Evolutionary conservation across 2,113 vertebrate species (phyloP).

Genomic region (Nothocercus nigrocapillus): DNA sequence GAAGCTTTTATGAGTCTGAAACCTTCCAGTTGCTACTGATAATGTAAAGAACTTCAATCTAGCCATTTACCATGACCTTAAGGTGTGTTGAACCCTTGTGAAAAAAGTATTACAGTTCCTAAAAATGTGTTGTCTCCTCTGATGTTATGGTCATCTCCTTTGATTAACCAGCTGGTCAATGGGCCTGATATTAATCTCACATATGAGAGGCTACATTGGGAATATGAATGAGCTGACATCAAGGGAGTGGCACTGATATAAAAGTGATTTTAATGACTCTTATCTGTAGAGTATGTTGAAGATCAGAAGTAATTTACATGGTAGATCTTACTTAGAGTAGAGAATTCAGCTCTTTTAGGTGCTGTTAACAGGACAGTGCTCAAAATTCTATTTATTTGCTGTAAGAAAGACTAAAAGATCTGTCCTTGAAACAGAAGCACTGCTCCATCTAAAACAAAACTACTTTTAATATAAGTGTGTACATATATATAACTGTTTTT

Average conservation of each 20-base stretch:
- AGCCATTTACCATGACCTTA: background rate
- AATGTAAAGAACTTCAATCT: background rate
- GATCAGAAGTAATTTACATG: background rate
- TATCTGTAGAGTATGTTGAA: background rate
- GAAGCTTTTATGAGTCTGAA: background rate
- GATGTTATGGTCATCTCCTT: background rate
- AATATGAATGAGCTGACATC: background rate
- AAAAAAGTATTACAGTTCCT: background rate
- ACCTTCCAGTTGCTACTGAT: background rate
- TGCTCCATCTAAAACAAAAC: background rate
- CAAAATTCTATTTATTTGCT: background rate
- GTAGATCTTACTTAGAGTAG: background rate
- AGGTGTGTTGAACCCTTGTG: background rate
- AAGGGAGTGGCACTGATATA: background rate
- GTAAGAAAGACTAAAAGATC: background rate
- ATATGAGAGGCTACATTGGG: background rate
- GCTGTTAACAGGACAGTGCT: background rate
- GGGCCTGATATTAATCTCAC: background rate
- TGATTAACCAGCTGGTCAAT: background rate
- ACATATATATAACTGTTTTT: background rate
- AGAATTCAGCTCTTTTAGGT: background rate
- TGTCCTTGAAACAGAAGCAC: background rate
- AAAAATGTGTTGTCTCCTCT: background rate
- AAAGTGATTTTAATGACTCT: slow-evolving; percentile 19
- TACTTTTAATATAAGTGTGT: background rate